Conservation (phyloP, 2,888 invertebrate genomes). For the Actias luna region DNA sequence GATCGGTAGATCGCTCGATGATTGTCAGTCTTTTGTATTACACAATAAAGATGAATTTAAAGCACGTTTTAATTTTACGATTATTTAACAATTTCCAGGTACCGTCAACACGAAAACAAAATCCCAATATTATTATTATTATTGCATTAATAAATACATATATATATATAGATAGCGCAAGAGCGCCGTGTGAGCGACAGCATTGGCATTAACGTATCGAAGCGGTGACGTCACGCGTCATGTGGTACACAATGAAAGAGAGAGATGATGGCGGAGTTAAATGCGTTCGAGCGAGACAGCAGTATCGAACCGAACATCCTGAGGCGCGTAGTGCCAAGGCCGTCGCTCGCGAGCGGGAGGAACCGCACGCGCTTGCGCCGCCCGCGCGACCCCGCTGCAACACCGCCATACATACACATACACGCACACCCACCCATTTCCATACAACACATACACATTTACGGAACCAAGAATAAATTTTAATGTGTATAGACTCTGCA, state of each 20-base stretch:
- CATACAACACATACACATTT: not conserved
- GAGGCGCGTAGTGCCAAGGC: constrained; percentile 41
- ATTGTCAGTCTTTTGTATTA: no score
- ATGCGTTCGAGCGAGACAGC: constrained; percentile 1
- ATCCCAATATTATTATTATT: not conserved
- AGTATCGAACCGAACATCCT: constrained; percentile 54
- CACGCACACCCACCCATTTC: constrained; percentile 19
- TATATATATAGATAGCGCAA: constrained; percentile 1
- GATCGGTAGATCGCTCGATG: no score
- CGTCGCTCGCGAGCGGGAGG: constrained; percentile 39
- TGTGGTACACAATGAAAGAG: no score
- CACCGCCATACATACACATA: constrained; percentile 18
- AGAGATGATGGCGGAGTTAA: no score
- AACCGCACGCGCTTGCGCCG: constrained; percentile 53
- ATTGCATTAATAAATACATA: not conserved
- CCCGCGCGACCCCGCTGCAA: constrained; percentile 40
- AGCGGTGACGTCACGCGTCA: constrained; percentile 30
- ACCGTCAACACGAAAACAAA: no score
- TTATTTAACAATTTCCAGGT: no score
- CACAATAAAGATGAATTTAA: no score
- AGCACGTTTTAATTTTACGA: no score
- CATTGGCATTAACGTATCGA: constrained; percentile 45
- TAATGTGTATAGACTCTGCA: no score
- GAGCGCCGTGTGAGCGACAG: constrained; percentile 44
- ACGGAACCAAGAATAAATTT: no score